Base-by-base conservation (phyloP, 2,888 invertebrate species). In the Andrena fulva region DNA sequence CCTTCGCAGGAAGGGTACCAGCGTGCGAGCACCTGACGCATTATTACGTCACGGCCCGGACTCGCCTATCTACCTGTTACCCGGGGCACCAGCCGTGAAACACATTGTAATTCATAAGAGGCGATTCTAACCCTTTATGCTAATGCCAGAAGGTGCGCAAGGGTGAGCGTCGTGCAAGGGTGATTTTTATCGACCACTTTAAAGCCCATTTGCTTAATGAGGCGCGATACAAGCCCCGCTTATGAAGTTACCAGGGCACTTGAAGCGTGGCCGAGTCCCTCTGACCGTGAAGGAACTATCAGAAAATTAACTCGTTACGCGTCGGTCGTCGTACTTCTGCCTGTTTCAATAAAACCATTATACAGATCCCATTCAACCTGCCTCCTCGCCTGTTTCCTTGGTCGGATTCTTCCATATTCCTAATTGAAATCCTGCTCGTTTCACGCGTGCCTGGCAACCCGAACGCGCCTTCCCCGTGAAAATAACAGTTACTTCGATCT, bases 131-230 rank as follows among this genome's bases (percentile, higher is more conserved):
- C 89, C 87, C 87, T 88, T 88, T 88, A 91, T 90, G 91, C 73
- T 91, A 91, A 92, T 87, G 16, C 63, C 33, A 1, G 24, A 24
- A 3, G 42, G 42, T 16, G 42, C 35, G 27, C 27, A 73, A 70
- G 85, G 73, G 80, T 84, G 69, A 73, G 77, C 71, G 74, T 80
- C 66, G 81, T 62, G 77, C 76, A 69, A 73, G 88, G 83, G 82
- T 84, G 91, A 91, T 91, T 85, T 82, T 81, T 90, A 91, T 91
- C 91, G 75, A 75, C 66, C 84, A 86, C 85, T 90, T 92, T 90
- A 90, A 89, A 88, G 77, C 80, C 84, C 89, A 88, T 89, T 90
- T 90, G 86, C 84, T 87, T 89, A 90, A 92, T 89, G 89, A 89
- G 87, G 78, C 86, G 85, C 74, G 81, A 76, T 89, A 87, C 79